Base-by-base conservation (phyloP, 2,113 vertebrate genomes). In the Rhinoptilus africanus region DNA sequence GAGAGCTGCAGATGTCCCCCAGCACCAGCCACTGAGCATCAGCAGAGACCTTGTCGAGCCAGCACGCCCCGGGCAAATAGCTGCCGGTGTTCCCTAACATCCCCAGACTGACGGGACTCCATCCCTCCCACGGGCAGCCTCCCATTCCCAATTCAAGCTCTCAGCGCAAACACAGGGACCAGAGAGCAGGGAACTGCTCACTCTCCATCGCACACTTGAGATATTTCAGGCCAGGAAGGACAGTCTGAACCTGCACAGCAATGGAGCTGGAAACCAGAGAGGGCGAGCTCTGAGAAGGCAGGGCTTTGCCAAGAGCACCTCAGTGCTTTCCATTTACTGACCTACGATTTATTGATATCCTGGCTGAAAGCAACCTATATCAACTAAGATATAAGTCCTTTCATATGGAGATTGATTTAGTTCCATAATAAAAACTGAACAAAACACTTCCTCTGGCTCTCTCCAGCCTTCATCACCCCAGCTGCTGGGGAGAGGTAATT, bases 401-500 rank as follows among this genome's bases (percentile, higher is more conserved):
- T 45, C 6, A 21, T 59, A 77, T 37, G 75, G 79, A 85, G 75
- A 89, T 41, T 77, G 85, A 45, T 64, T 89, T 14, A 51, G 74
- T 32, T 80, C 60, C 68, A 71, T 43, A 66, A 75, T 76, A 91
- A 97, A 97, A 94, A 85, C 30, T 7, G 77, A 91, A 73, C 11
- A 24, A 86, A 77, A 84, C 24, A 37, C 67, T 81, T 59, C 60
- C 88, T 45, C 64, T 66, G 80, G 60, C 72, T 94, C 54, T 89
- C 51, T 45, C 19, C 90, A 80, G 76, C 53, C 73, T 51, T 92
- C 91, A 39, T 92, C 82, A 81, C 87, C 64, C 43, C 78, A 30
- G 83, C 81, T 97, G 94, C 96, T 83, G 5, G 88, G 71, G 82
- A 89, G 89, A 94, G 71, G 96, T 82, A 95, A 93, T 96, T 95